A percentile compares a stretch with the other conserved stretches of the same genome.
phyloP scores from a whole-genome alignment of 2,797 vertebrate genomes.

The Thalassophryne amazonica region DNA sequence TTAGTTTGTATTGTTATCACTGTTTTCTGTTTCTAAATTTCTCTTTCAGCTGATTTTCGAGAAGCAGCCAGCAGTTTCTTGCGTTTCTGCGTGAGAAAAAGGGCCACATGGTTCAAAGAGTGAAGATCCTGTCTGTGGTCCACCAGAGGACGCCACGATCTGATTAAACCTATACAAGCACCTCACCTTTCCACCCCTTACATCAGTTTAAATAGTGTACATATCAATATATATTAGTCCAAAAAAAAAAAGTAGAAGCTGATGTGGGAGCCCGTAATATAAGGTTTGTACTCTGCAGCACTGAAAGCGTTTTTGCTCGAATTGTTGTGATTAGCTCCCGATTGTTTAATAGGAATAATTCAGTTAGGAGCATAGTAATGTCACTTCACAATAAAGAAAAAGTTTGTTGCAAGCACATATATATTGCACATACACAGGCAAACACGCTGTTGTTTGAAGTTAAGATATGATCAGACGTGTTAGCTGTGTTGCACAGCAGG shows the following conservation, averaged over 20 bases:
- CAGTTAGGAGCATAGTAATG: too few species aligned
- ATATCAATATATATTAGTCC: too few species aligned
- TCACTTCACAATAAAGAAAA: too few species aligned
- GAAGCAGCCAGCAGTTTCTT: conserved; percentile 72
- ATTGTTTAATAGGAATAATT: too few species aligned
- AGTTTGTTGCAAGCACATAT: too few species aligned
- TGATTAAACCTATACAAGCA: conserved; percentile 75
- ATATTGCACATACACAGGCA: too few species aligned
- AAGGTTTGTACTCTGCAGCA: too few species aligned
- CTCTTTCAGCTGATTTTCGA: conserved; percentile 73
- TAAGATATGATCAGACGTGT: conserved; percentile 38
- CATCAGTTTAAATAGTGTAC: too few species aligned
- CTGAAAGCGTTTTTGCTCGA: too few species aligned
- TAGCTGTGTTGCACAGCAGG: background rate
- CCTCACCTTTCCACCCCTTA: conserved; percentile 53
- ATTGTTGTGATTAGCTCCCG: too few species aligned
- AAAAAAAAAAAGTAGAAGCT: too few species aligned
- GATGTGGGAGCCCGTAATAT: too few species aligned
- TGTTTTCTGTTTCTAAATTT: background rate
- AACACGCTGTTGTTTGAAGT: conserved; percentile 31
- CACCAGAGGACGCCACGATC: conserved; percentile 79
- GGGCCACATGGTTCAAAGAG: conserved; percentile 68
- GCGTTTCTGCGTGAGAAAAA: conserved; percentile 64
- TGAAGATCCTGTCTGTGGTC: conserved; percentile 73
- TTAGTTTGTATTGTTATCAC: background rate